These are phyloP conservation scores for Labrus mixtus DNA, from an alignment of 2,113 vertebrate species.

Conservation along the genomic window DNA sequence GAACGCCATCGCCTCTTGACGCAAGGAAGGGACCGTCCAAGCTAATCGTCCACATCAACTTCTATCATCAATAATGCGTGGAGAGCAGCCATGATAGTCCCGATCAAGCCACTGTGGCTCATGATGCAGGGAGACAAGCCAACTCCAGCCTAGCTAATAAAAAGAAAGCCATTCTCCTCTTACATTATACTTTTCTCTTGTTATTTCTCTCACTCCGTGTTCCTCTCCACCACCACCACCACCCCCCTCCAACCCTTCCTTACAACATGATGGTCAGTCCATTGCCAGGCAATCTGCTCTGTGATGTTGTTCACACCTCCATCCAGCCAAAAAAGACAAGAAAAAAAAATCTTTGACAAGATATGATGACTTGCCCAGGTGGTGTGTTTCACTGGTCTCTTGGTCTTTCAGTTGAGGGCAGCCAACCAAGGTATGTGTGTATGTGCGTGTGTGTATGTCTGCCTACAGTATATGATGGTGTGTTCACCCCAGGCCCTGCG, in stretches of 20 bases:
- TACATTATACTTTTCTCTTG: constrained; percentile 67
- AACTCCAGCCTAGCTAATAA: constrained; percentile 21
- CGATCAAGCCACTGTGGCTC: constrained; percentile 42
- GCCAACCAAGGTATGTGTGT: constrained; percentile 58
- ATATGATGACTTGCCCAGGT: constrained; percentile 81
- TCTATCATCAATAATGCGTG: constrained; percentile 60
- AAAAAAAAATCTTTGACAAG: constrained; percentile 74
- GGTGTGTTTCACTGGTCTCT: constrained; percentile 78
- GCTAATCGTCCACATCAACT: constrained; percentile 72
- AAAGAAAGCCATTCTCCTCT: constrained; percentile 51
- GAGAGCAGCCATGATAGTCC: constrained; percentile 45
- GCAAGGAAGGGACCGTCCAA: constrained; percentile 53
- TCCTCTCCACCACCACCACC: constrained; percentile 68
- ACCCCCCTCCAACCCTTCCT: constrained; percentile 62
- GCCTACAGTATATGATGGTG: constrained; percentile 68
- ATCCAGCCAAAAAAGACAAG: constrained; percentile 75
- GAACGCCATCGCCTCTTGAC: constrained; percentile 60
- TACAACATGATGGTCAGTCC: constrained; percentile 86
- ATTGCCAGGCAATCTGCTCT: constrained; percentile 89
- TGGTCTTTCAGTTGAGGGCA: constrained; percentile 72
- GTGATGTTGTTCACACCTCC: constrained; percentile 84
- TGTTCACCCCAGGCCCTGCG: constrained; percentile 75
- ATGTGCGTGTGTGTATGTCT: constrained; percentile 47
- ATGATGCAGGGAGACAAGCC: constrained; percentile 68
- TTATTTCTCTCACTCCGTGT: constrained; percentile 67